Evolutionary conservation across 2,113 vertebrate genomes (phyloP), one percentile per base, ranked within the genome.

Genomic region (Pseudopodoces humilis): DNA sequence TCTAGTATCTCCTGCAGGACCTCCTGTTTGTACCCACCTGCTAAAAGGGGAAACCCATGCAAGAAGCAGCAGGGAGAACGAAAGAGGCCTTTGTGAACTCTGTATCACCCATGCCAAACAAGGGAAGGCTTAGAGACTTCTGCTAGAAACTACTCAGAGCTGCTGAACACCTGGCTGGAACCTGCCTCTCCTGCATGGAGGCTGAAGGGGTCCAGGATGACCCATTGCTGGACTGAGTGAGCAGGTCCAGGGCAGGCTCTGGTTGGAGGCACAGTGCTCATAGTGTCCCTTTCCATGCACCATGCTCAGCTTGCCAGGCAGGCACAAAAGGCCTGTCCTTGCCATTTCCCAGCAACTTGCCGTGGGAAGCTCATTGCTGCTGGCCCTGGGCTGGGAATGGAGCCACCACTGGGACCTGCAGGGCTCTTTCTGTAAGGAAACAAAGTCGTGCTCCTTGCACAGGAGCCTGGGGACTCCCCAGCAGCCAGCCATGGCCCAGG

Each of bases 181-280:
- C 50, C 33, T 50, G 55, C 69, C 44, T 50, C 4, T 62, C 62
- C 67, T 41, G 53, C 6, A 2, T 2, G 17, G 56, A 1, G 6
- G 28, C 28, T 71, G 2, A 11, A 55, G 44, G 10, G 6, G 6
- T 9, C 65, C 77, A 31, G 0, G 0, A 8, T 1, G 6, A 24
- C 8, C 47, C 27, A 7, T 13, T 0, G 9, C n/a, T 53, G 76
- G 46, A 5, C 25, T 1, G 10, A 31, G 62, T 0, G 9, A 59
- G 91, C 72, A 83, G 63, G 43, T 28, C 2, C 1, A 13, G 72
- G 39, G 49, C 16, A 41, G 78, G 77, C 64, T 64, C 13, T 52
- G 41, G 23, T 19, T 64, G 64, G 64, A 72, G 60, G 74, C 18
- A 28, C 20, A 23, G 35, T 0, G 2, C 19, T 35, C 59, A n/a